Evolutionary conservation across 2,888 invertebrate species (phyloP), one percentile per base, ranked within the genome.

Genomic region (Flexamia atlantica): DNA sequence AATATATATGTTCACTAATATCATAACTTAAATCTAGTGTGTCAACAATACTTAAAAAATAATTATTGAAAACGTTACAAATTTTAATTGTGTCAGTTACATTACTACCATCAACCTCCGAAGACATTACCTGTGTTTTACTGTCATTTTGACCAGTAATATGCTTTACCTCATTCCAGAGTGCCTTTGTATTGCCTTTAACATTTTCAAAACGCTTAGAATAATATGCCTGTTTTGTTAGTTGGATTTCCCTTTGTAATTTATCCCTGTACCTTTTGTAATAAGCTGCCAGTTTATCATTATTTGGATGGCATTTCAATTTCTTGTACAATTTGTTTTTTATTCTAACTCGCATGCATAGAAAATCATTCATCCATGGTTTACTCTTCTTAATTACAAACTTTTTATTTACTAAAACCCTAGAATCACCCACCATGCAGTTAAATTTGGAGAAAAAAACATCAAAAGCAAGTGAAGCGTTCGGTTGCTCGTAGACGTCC

Each of bases 241-340:
- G 7, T 64, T 64, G 5, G 4, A 30, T 64, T 12, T 64, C 10
- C 25, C 4, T 17, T 50, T 50, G 17, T 14, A 50, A 17, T 4
- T 50, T 50, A n/a, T 50, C 17, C 17, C 9, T 50, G 17, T 50
- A 64, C 10, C n/a, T 64, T 64, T 30, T 64, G 25, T 64, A 64
- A 64, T 30, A 25, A 25, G 10, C 9, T 64, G 20, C 64, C 5
- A 64, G 25, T 64, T 64, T 64, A 5, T 23, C 25, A 30, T 64
- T 64, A 64, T 64, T 64, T 28, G 64, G 64, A 64, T 64, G 30
- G 10, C 25, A 28, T 64, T 64, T 17, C n/a, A 30, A 10, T 64
- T 64, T 64, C 10, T 30, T 64, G 25, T 9, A 64, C 25, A 64
- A 30, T 64, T 5, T 7, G n/a, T n/a, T n/a, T n/a, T n/a, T n/a